Base-by-base conservation (phyloP, 2,888 invertebrate genomes). In the Gandaritis pyraliata region DNA sequence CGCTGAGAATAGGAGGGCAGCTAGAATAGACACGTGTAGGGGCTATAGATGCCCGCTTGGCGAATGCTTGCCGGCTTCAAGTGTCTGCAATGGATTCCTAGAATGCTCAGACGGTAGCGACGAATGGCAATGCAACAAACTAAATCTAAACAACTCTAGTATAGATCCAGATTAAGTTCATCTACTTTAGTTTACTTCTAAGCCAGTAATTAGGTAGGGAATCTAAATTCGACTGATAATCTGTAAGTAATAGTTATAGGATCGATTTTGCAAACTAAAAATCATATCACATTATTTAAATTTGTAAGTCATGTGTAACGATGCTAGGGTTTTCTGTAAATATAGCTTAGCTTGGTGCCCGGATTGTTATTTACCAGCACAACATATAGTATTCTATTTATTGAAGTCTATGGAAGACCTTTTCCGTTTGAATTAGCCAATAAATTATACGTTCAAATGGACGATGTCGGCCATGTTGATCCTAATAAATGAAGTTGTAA, bases 21-120 rank as follows among this genome's bases (percentile, higher is more conserved):
- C 76, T 10, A 77, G 74, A 61, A 68, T 78, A 30, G 91, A 92
- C 72, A 83, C 86, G 0, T 96, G 96, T 76, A 91, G 92, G 67
- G 96, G 96, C 0, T 95, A 95, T 77, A 83, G 96, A 48, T 96
- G 96, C 82, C 95, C 95, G 0, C 88, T 96, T 0, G 96, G 96
- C 5, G 95, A 96, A 79, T 96, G 96, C 74, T 85, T 96, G 39
- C 95, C 95, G 0, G 92, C 94, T 51, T 94, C 94, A 1, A 93
- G 95, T 72, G 89, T 96, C 1, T 96, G 96, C 82, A 96, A 96
- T 79, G 96, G 96, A 10, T 95, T 94, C 75, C 93, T 95, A 64
- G 96, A 96, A 80, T 96, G 96, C 76, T 94, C 94, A 39, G 95
- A 96, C 79, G 95, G 95, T 41, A 95, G 95, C 80, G 95, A 95